Evolutionary conservation across 2,888 invertebrate genomes (phyloP).

Genomic region (Pheosia tremula): DNA sequence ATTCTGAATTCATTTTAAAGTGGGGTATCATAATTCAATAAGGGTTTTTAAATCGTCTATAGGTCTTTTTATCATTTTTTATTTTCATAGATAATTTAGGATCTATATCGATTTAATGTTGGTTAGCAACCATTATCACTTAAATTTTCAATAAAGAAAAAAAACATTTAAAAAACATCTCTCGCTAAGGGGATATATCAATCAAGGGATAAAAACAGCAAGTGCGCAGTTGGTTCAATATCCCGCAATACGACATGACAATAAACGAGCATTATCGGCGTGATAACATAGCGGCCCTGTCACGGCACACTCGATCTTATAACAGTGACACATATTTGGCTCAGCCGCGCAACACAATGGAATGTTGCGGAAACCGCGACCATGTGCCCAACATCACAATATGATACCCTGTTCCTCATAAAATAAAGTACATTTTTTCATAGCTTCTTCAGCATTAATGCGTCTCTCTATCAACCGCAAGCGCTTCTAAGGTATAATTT

Average conservation of each 20-base stretch:
- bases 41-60: neutral
- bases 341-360: slow-evolving; percentile 67
- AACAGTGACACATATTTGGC: slow-evolving; percentile 68
- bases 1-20: neutral
- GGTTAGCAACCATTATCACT: too few species aligned
- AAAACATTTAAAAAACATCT: too few species aligned
- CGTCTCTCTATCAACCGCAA: slow-evolving; percentile 43
- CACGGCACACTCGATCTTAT: slow-evolving; percentile 46
- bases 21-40: neutral
- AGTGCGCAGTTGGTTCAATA: neutral
- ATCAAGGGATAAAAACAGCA: slow-evolving; percentile 4
- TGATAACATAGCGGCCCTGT: slow-evolving; percentile 29
- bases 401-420: slow-evolving; percentile 33
- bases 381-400: slow-evolving; percentile 26
- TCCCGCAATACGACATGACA: slow-evolving; percentile 17
- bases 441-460: slow-evolving; percentile 26
- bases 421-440: slow-evolving; percentile 31
- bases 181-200: neutral
- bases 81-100: too few species aligned
- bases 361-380: slow-evolving; percentile 63
- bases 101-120: too few species aligned
- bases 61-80: too few species aligned
- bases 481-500: slow-evolving; percentile 48
- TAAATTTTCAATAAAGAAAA: too few species aligned
- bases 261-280: slow-evolving; percentile 26